Evolutionary conservation across 2,113 vertebrate genomes (phyloP).

Genomic region (Struthio camelus): DNA sequence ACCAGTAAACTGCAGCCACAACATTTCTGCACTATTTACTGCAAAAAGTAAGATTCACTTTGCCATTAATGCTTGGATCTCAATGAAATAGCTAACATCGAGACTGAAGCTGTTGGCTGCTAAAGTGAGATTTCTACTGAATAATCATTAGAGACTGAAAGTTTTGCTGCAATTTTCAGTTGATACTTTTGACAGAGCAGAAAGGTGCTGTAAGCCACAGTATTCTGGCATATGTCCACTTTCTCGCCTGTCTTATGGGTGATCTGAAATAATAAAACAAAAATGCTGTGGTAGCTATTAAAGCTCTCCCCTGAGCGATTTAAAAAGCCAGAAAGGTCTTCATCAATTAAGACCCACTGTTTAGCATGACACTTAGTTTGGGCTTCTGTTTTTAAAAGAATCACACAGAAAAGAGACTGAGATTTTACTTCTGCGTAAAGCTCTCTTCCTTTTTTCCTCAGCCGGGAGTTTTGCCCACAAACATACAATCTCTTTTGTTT

Average conservation of each 20-base stretch:
- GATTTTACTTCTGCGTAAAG: background rate
- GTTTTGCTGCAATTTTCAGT: conserved; percentile 6
- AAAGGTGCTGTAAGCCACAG: background rate
- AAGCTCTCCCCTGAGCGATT: background rate
- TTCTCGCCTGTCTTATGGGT: background rate
- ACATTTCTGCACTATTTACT: conserved; percentile 23
- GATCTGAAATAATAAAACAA: background rate
- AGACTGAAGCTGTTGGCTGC: background rate
- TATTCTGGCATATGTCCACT: background rate
- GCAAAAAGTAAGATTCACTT: conserved; percentile 8
- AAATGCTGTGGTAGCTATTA: background rate
- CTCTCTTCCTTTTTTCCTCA: background rate
- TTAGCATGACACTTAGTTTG: background rate
- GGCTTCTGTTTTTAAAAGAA: background rate
- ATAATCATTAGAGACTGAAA: conserved; percentile 37
- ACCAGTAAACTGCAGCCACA: background rate
- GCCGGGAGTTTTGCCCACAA: background rate
- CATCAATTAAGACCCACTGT: background rate
- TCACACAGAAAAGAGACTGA: background rate
- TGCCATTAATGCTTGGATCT: conserved; percentile 28
- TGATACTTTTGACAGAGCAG: background rate
- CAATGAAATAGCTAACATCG: conserved; percentile 1
- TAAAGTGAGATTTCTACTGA: conserved; percentile 18
- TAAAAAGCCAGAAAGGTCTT: background rate
- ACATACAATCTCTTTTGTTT: background rate